phyloP scores from a whole-genome alignment of 2,797 vertebrate genomes.

The Pristis pectinata region DNA sequence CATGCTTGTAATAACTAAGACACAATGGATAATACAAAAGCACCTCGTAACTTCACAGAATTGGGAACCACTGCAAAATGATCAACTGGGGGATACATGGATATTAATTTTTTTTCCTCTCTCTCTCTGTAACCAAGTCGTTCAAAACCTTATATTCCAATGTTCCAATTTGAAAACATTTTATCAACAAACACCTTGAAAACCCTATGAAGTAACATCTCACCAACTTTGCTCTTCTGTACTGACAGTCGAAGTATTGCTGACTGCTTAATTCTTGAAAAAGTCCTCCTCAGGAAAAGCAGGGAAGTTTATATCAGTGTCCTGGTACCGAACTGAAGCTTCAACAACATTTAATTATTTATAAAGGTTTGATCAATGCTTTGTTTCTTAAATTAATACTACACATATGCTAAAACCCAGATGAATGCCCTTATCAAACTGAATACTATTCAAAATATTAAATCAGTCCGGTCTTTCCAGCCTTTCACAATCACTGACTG shows the following conservation, averaged over 20 bases:
- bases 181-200: no score
- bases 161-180: neutral
- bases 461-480: neutral
- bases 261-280: neutral
- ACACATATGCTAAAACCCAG: neutral
- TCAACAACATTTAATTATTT: neutral
- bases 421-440: neutral
- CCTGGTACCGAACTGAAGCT: neutral
- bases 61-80: neutral
- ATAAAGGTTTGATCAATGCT: neutral
- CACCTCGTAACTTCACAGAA: no score
- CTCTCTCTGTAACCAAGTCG: neutral
- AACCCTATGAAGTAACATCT: neutral
- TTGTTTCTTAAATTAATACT: neutral
- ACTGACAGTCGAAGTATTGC: neutral
- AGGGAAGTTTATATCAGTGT: neutral
- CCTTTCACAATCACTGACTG: neutral
- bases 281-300: neutral
- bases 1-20: neutral
- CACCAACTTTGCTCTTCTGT: neutral
- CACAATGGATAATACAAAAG: neutral
- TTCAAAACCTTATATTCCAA: neutral
- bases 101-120: neutral
- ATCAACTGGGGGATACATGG: neutral
- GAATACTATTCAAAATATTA: neutral